Conservation (phyloP, 2,888 invertebrate species). For the Mimachlamys varia region DNA sequence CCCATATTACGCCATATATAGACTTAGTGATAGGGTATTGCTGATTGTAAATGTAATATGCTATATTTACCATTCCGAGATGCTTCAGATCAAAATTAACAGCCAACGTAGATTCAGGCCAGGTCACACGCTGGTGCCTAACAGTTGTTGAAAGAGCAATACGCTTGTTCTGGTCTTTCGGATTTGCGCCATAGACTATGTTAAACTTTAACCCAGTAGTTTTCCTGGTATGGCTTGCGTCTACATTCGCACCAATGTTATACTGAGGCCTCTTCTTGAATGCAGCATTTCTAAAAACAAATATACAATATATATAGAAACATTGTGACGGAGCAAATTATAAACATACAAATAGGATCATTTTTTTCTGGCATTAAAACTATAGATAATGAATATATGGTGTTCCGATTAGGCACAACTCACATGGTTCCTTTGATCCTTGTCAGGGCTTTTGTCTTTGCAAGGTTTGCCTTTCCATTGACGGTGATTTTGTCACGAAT, state of each 20-base stretch:
- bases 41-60: neutral
- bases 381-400: neutral
- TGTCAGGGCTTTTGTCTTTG: slow-evolving; percentile 61
- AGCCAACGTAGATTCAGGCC: neutral
- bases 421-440: slow-evolving; percentile 62
- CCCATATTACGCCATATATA: too few relatives aligned
- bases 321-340: too few relatives aligned
- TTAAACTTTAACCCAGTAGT: slow-evolving; percentile 57
- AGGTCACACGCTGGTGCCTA: slow-evolving; percentile 42
- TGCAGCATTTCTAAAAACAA: slow-evolving; percentile 56
- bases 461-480: slow-evolving; percentile 62
- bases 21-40: neutral
- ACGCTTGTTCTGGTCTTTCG: slow-evolving; percentile 57
- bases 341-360: too few relatives aligned
- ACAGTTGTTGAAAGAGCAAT: slow-evolving; percentile 53
- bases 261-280: slow-evolving; percentile 54
- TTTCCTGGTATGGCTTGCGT: slow-evolving; percentile 59
- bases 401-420: slow-evolving; percentile 47
- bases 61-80: neutral
- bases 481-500: slow-evolving; percentile 64
- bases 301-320: too few relatives aligned
- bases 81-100: neutral
- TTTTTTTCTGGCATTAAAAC: neutral
- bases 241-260: slow-evolving; percentile 54
- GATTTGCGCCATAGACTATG: slow-evolving; percentile 59